phyloP scores from a whole-genome alignment of 1,140 invertebrate species.

The Aphis craccivora region DNA sequence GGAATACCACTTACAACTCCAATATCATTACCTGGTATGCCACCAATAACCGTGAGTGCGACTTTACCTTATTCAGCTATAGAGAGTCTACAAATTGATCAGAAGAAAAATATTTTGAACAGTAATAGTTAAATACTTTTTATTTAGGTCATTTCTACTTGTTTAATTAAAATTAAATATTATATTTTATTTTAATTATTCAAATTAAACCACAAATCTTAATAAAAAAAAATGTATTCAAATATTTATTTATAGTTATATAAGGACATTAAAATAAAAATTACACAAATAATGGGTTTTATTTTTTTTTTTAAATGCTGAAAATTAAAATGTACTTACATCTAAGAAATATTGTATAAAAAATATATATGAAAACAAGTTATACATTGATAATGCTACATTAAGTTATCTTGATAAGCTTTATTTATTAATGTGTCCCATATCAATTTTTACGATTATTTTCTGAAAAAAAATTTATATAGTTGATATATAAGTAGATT shows the following conservation, averaged over 20 bases:
- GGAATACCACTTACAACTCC: conserved; percentile 76
- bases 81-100: conserved; percentile 62
- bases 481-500: neutral
- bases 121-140: conserved; percentile 40
- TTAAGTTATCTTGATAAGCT: neutral
- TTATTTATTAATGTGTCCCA: neutral
- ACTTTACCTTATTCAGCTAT: conserved; percentile 68
- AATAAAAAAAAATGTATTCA: conserved; percentile 44
- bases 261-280: conserved; percentile 8
- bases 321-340: conserved; percentile 14
- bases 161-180: conserved; percentile 25
- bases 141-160: conserved; percentile 41
- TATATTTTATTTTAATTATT: neutral
- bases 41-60: conserved; percentile 81
- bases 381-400: neutral
- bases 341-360: conserved; percentile 13
- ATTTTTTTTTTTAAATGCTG: neutral
- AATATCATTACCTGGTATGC: conserved; percentile 80
- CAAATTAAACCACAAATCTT: conserved; percentile 23
- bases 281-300: neutral
- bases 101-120: conserved; percentile 58
- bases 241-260: conserved; percentile 23
- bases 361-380: conserved; percentile 22
- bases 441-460: neutral
- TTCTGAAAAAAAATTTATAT: conserved; percentile 7